Conservation (phyloP, 2,888 invertebrate species). For the Lagria hirta region DNA sequence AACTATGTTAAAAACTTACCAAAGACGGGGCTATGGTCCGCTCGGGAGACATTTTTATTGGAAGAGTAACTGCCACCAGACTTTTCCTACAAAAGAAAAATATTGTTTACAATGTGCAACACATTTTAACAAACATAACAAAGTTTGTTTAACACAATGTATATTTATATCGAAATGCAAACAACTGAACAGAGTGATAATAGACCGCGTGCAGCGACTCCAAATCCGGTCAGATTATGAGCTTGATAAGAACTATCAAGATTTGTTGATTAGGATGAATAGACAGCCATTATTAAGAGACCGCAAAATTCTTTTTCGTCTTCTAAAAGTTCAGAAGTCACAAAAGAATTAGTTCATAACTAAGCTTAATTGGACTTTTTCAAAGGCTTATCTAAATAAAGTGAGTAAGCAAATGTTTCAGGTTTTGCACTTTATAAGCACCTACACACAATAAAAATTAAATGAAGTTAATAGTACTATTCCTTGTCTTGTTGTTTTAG, state of each 20-base stretch:
- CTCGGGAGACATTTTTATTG: slow-evolving; percentile 76
- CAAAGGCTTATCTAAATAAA: too few relatives aligned
- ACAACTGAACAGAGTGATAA: slow-evolving; percentile 19
- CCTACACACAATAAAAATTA: too few relatives aligned
- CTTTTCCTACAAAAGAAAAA: slow-evolving; percentile 73
- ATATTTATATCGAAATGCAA: slow-evolving; percentile 24
- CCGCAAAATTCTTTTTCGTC: too few relatives aligned
- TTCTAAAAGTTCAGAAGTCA: too few relatives aligned
- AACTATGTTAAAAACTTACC: slow-evolving; percentile 63
- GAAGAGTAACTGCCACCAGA: slow-evolving; percentile 72
- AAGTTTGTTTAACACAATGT: slow-evolving; percentile 26
- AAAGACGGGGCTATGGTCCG: slow-evolving; percentile 86
- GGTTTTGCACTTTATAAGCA: too few relatives aligned
- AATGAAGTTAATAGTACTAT: too few relatives aligned
- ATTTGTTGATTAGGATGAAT: slow-evolving; percentile 17
- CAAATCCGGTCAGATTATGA: slow-evolving; percentile 24
- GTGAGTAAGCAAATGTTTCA: too few relatives aligned
- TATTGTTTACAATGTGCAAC: slow-evolving; percentile 22
- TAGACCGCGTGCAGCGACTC: slow-evolving; percentile 17
- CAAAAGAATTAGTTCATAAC: too few relatives aligned
- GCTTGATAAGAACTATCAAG: slow-evolving; percentile 13
- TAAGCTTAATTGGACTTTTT: too few relatives aligned
- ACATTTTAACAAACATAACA: slow-evolving; percentile 14
- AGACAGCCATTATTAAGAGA: too few relatives aligned
- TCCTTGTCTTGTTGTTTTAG: too few relatives aligned